Conservation (phyloP, 2,113 vertebrate genomes). For the Aptenodytes patagonicus region DNA sequence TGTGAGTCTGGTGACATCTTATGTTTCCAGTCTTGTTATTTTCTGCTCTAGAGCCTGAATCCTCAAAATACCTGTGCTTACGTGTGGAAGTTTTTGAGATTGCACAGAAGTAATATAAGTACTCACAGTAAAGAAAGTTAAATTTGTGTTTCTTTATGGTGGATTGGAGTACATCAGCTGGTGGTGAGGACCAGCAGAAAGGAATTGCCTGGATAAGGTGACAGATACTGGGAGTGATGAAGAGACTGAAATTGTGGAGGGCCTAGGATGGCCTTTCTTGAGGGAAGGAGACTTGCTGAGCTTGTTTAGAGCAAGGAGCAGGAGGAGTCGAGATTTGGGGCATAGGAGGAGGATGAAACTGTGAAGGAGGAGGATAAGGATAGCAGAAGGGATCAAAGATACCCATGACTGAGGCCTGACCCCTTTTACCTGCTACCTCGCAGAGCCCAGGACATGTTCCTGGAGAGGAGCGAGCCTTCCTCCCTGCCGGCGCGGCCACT, state of each 20-base stretch:
- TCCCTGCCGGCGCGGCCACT: rapidly evolving
- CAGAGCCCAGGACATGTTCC: rapidly evolving
- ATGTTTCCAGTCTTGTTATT: neutral
- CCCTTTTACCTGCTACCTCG: neutral
- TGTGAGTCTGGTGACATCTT: neutral
- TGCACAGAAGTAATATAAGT: neutral
- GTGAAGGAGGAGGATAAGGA: neutral
- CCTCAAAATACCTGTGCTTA: neutral
- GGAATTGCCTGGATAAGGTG: neutral
- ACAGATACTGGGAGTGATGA: neutral
- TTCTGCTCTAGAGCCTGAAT: neutral
- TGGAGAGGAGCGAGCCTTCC: neutral
- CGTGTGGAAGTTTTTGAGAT: neutral
- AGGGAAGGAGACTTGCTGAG: neutral
- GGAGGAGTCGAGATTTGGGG: neutral
- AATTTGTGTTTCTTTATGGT: neutral
- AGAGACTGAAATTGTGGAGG: neutral
- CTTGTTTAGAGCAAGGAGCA: neutral
- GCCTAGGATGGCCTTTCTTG: neutral
- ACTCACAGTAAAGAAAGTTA: neutral
- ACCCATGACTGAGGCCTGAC: neutral
- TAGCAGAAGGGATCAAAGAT: neutral
- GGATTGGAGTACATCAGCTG: neutral
- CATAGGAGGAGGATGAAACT: neutral
- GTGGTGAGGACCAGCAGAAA: neutral